These are phyloP conservation scores for Cerceris rybyensis DNA, from an alignment of 2,888 invertebrate species.

Conservation along the genomic window DNA sequence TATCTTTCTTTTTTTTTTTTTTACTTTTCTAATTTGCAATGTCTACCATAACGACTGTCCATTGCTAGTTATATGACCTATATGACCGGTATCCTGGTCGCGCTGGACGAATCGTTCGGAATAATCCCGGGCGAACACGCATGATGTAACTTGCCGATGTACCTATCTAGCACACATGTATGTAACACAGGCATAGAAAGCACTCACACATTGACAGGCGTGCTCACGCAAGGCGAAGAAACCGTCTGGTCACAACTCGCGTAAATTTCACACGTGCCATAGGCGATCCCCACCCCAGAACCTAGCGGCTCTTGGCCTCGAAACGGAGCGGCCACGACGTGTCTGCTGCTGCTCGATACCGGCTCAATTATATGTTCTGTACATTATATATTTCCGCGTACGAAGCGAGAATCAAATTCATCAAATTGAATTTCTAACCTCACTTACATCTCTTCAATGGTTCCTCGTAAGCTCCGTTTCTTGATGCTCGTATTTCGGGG, in stretches of 20 bases:
- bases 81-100: conserved; percentile 36
- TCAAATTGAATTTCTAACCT: not conserved
- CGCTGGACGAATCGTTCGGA: conserved; percentile 33
- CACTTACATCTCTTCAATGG: too few relatives aligned
- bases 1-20: conserved; percentile 36
- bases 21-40: conserved; percentile 28
- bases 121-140: conserved; percentile 49
- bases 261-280: conserved; percentile 70
- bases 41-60: conserved; percentile 8
- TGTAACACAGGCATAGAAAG: conserved; percentile 4
- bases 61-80: conserved; percentile 16
- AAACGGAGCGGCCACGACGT: conserved; percentile 58
- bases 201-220: conserved; percentile 1
- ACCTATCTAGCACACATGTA: conserved; percentile 51
- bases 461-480: too few relatives aligned
- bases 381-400: conserved; percentile 10
- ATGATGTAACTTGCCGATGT: conserved; percentile 66
- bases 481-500: too few relatives aligned
- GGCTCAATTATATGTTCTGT: conserved; percentile 11
- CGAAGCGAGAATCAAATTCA: not conserved
- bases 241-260: conserved; percentile 56
- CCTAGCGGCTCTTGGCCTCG: conserved; percentile 66
- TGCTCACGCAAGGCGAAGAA: conserved; percentile 37
- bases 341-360: conserved; percentile 24
- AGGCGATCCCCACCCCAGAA: conserved; percentile 57